Evolutionary conservation across 2,797 vertebrate species (phyloP).

Genomic region (Chiroxiphia lanceolata): DNA sequence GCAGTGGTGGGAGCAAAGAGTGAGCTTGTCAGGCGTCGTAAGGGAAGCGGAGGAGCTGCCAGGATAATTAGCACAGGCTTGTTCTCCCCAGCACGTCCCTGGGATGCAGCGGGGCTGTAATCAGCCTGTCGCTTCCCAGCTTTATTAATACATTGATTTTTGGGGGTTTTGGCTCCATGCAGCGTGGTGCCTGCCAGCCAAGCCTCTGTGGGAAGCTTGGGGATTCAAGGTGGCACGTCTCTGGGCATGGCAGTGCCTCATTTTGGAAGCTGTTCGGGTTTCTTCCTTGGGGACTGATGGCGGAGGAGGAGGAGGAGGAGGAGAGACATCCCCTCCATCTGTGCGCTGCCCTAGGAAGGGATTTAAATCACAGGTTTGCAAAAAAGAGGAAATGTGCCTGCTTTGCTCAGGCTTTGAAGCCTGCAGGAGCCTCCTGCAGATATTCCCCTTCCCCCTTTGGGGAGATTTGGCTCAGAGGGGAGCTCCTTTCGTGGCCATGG

Average conservation of each 20-base stretch:
- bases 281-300: background rate
- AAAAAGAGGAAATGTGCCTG: constrained; percentile 4
- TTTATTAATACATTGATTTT: constrained; percentile 42
- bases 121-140: background rate
- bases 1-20: background rate
- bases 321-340: constrained; percentile 47
- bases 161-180: background rate
- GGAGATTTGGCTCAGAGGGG: background rate
- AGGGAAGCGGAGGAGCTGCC: background rate
- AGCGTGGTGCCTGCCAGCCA: background rate
- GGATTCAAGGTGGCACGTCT: background rate
- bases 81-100: background rate
- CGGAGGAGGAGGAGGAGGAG: constrained; percentile 20
- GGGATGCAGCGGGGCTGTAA: background rate
- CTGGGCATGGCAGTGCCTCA: background rate
- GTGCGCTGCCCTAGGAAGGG: constrained; percentile 7
- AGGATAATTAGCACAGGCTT: constrained; percentile 40
- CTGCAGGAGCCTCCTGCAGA: background rate
- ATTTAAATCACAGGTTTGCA: background rate
- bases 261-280: constrained; percentile 12
- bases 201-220: background rate
- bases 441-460: background rate
- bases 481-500: background rate
- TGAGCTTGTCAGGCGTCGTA: background rate
- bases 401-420: background rate